Base-by-base conservation (phyloP, 2,797 vertebrate species). In the Geotrypetes seraphini region DNA sequence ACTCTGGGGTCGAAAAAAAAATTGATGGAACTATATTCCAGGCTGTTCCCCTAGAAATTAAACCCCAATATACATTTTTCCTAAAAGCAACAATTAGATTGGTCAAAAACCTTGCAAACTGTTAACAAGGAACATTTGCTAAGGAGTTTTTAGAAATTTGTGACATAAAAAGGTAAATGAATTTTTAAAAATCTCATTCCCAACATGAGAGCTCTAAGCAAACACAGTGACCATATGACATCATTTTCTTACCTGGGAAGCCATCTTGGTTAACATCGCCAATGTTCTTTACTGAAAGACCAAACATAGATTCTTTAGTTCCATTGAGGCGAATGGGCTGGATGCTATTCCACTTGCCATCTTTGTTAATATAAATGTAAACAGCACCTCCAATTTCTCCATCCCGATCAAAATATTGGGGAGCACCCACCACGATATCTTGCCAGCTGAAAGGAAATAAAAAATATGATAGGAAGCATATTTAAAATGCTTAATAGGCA, bases 231-330 rank as follows among this genome's bases (percentile, higher is more conserved):
- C 7, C 16, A 12, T 15, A 8, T n/a, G 18, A 5, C 5, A 31
- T 11, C 18, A 9, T 11, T n/a, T 33, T 21, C 53, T 76, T 56
- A 95, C 96, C 96, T 72, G 84, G 61, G 37, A 84, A 96, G 4
- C 83, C 87, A 3, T 99, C 96, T 65, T 84, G 87, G 71, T 97
- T 97, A 43, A 95, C 7, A 38, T 99, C 94, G 5, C 93, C 93
- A 3, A 93, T 77, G 36, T 89, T 92, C 61, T 94, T 82, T 39
- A 98, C 95, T 2, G 92, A 84, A 48, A 97, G 75, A 19, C 96
- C 96, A 50, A 97, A 99, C 96, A 99, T 98, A 1, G 96, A 99
- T 65, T 91, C 81, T 25, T 85, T 86, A 38, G 81, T 86, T 39
- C 96, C 96, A 1, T 88, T 86, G 2, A 98, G 73, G 39, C 87